A percentile compares a stretch with the other conserved stretches of the same genome.
Conservation (phyloP, 2,113 vertebrate species). For the Bubo bubo region DNA sequence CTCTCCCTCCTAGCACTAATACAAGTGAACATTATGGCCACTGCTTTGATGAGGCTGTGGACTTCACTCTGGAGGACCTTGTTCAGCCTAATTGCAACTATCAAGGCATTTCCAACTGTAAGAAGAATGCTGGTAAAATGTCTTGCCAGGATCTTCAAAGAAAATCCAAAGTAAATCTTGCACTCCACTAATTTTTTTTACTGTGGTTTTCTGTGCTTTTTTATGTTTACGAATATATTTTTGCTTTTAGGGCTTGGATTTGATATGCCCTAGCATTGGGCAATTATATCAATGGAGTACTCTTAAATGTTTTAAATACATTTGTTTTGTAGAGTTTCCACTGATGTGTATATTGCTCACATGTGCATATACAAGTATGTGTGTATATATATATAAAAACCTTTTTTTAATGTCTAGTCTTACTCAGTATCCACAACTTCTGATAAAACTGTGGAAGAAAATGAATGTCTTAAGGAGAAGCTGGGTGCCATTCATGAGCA, state of each 20-base stretch:
- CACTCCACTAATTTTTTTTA: neutral
- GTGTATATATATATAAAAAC: rapidly evolving
- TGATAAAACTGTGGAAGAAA: constrained; percentile 68
- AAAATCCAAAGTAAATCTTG: constrained; percentile 67
- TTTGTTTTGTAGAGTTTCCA: rapidly evolving
- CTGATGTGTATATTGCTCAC: neutral
- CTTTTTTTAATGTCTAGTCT: constrained; percentile 50
- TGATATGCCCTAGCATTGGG: neutral
- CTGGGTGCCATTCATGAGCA: constrained; percentile 79
- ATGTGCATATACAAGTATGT: neutral
- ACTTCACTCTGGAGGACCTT: constrained; percentile 70
- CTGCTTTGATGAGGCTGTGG: constrained; percentile 33
- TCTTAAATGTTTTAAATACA: neutral
- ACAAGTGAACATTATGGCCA: constrained; percentile 28
- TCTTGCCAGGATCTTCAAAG: constrained; percentile 47
- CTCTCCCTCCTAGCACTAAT: constrained; percentile 41
- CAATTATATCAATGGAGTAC: rapidly evolving
- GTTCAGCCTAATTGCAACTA: constrained; percentile 33
- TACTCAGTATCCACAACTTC: neutral
- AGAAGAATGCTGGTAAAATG: constrained; percentile 48
- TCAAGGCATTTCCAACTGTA: neutral
- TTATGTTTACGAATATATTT: neutral
- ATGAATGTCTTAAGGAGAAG: constrained; percentile 74
- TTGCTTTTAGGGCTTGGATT: neutral
- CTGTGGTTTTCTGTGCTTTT: neutral